Percentiles rank a stretch among this genome's conserved stretches.
These are phyloP conservation scores for Troides aeacus DNA, from an alignment of 2,888 invertebrate species.

Conservation along the genomic window DNA sequence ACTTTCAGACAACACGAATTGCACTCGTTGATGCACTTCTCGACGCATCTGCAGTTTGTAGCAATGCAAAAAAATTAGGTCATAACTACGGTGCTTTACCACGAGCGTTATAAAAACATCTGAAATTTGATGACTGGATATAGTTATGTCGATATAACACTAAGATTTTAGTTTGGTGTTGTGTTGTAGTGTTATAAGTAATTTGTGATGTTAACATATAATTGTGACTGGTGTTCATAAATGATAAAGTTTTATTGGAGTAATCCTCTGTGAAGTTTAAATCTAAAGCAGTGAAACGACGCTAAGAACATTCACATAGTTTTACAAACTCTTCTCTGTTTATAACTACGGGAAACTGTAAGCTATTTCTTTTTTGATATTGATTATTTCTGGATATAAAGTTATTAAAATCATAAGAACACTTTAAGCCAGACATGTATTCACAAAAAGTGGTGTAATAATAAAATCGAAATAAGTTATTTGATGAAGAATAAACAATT, in stretches of 20 bases:
- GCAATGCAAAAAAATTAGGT: slow-evolving; percentile 45
- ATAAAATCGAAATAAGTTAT: no score
- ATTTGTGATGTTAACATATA: not conserved
- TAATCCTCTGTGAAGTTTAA: not conserved
- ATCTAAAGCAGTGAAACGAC: not conserved
- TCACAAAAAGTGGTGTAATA: no score
- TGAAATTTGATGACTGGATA: not conserved
- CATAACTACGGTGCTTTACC: slow-evolving; percentile 37
- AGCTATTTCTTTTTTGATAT: not conserved
- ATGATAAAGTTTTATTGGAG: not conserved
- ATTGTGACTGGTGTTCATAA: not conserved
- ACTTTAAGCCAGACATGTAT: no score
- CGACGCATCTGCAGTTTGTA: slow-evolving; percentile 62
- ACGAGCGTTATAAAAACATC: not conserved
- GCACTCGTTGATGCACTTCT: slow-evolving; percentile 77
- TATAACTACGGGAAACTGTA: not conserved
- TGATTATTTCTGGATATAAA: not conserved
- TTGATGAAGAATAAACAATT: no score
- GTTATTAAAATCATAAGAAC: not conserved
- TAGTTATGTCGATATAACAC: not conserved
- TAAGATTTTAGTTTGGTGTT: slow-evolving; percentile 19
- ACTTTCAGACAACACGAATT: slow-evolving; percentile 80
- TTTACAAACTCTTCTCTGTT: not conserved
- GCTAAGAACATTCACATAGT: not conserved
- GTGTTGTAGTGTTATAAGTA: slow-evolving; percentile 29